Conservation (phyloP, 2,113 vertebrate genomes). For the Acanthochromis polyacanthus region DNA sequence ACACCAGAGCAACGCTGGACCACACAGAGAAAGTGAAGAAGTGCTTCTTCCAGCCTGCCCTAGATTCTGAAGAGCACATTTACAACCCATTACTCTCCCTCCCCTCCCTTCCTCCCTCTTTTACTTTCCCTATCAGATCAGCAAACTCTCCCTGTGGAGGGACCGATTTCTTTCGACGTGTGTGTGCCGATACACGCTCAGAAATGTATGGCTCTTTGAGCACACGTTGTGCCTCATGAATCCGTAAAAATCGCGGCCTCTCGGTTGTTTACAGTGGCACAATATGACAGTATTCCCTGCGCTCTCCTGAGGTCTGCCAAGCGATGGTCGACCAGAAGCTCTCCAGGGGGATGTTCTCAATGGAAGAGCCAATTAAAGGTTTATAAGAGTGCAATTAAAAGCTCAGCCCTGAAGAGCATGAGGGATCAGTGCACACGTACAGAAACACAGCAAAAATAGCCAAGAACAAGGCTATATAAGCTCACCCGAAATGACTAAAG, state of each 20-base stretch:
- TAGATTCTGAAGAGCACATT: constrained; percentile 51
- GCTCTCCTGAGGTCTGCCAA: constrained; percentile 51
- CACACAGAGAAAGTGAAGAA: constrained; percentile 32
- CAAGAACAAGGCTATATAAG: constrained; percentile 8
- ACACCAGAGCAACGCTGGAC: constrained; percentile 40
- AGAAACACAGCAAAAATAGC: constrained; percentile 18
- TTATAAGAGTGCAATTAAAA: constrained; percentile 70
- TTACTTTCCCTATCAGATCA: constrained; percentile 35
- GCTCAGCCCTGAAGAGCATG: constrained; percentile 11
- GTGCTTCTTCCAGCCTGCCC: constrained; percentile 43
- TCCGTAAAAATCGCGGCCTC: constrained; percentile 43
- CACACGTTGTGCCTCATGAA: constrained; percentile 2
- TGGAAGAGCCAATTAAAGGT: constrained; percentile 64
- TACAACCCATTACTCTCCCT: constrained; percentile 44
- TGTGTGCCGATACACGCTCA: background rate
- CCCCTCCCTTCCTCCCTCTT: constrained; percentile 12
- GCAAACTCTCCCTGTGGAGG: constrained; percentile 28
- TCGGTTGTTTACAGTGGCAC: constrained; percentile 26
- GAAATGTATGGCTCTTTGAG: constrained; percentile 7
- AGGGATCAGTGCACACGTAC: constrained; percentile 17
- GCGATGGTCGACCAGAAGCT: constrained; percentile 21
- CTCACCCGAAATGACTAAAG: background rate
- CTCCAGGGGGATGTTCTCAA: constrained; percentile 37
- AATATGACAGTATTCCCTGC: constrained; percentile 34
- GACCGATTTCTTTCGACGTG: background rate